Percentiles rank a stretch among this genome's conserved stretches.
Evolutionary conservation across 2,113 vertebrate species (phyloP).

Genomic region (Eolophus roseicapilla): DNA sequence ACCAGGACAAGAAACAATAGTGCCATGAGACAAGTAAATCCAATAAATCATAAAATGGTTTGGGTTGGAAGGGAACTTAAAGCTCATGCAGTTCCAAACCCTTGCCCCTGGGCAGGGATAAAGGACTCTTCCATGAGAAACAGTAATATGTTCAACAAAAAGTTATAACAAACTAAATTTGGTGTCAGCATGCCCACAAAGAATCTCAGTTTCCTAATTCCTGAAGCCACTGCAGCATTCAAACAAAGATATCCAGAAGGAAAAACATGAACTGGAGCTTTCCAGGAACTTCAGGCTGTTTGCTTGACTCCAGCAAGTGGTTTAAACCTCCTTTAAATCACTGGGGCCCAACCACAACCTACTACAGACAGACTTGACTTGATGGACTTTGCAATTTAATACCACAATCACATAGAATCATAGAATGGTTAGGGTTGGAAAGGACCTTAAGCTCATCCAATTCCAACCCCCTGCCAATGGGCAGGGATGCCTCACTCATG

Average conservation of each 20-base stretch:
- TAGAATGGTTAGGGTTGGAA: no score
- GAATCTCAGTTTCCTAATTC: fast-evolving
- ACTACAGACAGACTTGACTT: not conserved
- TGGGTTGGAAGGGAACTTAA: no score
- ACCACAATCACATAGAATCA: no score
- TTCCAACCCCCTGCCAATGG: no score
- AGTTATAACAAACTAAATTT: fast-evolving
- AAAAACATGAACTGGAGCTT: not conserved
- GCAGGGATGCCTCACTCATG: no score
- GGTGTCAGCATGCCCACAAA: not conserved
- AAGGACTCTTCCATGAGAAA: not conserved
- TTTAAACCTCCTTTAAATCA: not conserved
- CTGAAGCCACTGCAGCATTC: not conserved
- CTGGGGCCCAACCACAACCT: fast-evolving
- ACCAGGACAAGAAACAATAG: not conserved
- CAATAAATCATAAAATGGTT: not conserved
- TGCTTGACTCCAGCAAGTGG: not conserved
- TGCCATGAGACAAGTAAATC: not conserved
- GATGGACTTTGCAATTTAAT: not conserved
- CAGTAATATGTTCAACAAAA: not conserved
- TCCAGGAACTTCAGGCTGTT: not conserved
- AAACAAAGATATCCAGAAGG: not conserved
- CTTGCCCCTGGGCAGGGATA: no score
- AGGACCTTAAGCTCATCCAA: no score
- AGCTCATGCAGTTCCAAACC: no score